Percentiles rank a stretch among this genome's conserved stretches.
Conservation (phyloP, 2,113 vertebrate genomes). For the Gambusia affinis region DNA sequence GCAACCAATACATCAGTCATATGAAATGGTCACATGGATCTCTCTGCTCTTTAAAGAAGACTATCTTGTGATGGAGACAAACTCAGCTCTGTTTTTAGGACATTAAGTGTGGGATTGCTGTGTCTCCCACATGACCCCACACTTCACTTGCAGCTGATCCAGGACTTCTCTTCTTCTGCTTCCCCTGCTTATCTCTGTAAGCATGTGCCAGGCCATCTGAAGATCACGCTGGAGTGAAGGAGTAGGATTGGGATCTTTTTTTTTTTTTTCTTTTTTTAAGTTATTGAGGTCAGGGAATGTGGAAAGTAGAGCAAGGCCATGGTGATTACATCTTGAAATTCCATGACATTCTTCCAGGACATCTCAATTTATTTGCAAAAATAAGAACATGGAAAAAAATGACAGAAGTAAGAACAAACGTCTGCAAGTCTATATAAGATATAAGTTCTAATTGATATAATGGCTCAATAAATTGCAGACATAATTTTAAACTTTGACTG, state of each 20-base stretch:
- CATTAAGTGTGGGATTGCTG: slow-evolving; percentile 31
- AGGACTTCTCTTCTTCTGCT: slow-evolving; percentile 22
- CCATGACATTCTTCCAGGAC: slow-evolving; percentile 50
- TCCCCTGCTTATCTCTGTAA: slow-evolving; percentile 28
- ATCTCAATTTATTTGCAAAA: slow-evolving; percentile 36
- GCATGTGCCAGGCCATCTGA: slow-evolving; percentile 50
- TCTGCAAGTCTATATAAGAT: neutral
- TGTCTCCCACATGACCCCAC: slow-evolving; percentile 39
- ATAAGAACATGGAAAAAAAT: slow-evolving; percentile 39
- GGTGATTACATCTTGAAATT: slow-evolving; percentile 61
- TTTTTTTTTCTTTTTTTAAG: slow-evolving; percentile 30
- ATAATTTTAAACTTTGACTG: neutral
- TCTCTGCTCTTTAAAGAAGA: slow-evolving; percentile 18
- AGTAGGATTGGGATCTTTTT: slow-evolving; percentile 28
- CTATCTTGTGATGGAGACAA: slow-evolving; percentile 51
- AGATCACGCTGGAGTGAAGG: slow-evolving; percentile 46
- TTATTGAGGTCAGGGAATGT: slow-evolving; percentile 70
- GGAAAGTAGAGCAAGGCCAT: slow-evolving; percentile 70
- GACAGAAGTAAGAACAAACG: neutral
- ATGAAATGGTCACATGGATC: slow-evolving; percentile 50
- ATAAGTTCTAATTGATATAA: no score
- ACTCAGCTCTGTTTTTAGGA: slow-evolving; percentile 64
- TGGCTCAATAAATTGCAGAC: neutral
- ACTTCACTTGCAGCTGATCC: slow-evolving; percentile 13
- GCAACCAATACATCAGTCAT: slow-evolving; percentile 37